These are phyloP conservation scores for Nebria brevicollis DNA, from an alignment of 2,888 invertebrate genomes.

Conservation along the genomic window DNA sequence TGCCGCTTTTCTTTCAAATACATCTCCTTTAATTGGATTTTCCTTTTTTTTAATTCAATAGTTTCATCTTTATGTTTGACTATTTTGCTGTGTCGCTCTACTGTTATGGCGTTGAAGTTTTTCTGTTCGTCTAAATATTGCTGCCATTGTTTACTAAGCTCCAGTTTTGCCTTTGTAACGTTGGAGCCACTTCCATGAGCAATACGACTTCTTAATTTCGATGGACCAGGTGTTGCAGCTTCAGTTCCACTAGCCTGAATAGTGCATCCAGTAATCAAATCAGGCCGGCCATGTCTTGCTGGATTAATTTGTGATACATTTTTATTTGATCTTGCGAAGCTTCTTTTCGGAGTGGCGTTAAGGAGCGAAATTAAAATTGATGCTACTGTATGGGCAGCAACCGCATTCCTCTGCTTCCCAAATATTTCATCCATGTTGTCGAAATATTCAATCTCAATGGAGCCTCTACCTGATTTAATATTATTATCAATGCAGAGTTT, in stretches of 20 bases:
- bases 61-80: no score
- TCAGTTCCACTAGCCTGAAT: not conserved
- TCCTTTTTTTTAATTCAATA: no score
- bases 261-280: no score
- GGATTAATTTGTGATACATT: no score
- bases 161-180: not conserved
- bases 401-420: slow-evolving; percentile 16
- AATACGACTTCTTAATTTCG: not conserved
- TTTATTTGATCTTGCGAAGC: no score
- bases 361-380: not conserved
- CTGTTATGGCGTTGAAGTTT: no score
- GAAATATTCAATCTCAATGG: slow-evolving; percentile 4
- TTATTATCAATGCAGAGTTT: not conserved
- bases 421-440: slow-evolving; percentile 20
- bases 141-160: slow-evolving; percentile 9
- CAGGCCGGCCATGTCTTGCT: no score
- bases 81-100: no score
- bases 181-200: slow-evolving; percentile 13
- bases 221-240: no score
- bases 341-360: no score
- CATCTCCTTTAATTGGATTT: no score
- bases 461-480: slow-evolving; percentile 11
- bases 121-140: slow-evolving; percentile 2
- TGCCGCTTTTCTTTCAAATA: no score
- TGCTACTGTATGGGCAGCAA: not conserved